phyloP scores from a whole-genome alignment of 2,113 vertebrate species.

The Lota lota region DNA sequence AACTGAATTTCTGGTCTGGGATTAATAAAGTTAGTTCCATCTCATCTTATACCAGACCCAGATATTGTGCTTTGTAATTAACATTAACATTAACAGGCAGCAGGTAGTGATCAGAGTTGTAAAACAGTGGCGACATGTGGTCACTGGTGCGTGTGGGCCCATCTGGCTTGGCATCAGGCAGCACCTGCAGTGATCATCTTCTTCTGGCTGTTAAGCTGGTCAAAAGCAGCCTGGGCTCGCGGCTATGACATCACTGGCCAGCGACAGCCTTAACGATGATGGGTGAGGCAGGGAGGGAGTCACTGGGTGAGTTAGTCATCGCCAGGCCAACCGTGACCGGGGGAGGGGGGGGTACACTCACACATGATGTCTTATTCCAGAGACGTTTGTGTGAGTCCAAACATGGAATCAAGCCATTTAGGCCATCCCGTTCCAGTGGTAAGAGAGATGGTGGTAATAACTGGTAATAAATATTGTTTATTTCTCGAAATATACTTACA shows the following conservation, averaged over 20 bases:
- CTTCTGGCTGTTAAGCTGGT: not conserved
- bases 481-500: no score
- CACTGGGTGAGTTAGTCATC: slow-evolving; percentile 12
- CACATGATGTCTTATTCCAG: slow-evolving; percentile 2
- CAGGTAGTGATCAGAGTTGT: not conserved
- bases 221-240: not conserved
- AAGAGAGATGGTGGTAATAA: no score
- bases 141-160: no score
- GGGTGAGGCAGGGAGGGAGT: slow-evolving; percentile 1
- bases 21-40: no score
- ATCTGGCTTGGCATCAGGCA: not conserved
- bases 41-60: not conserved
- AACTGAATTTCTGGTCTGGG: not conserved
- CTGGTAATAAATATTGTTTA: no score
- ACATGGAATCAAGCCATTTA: not conserved
- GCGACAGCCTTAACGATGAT: not conserved
- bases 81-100: not conserved
- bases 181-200: slow-evolving; percentile 3
- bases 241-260: slow-evolving; percentile 23
- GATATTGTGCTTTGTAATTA: not conserved
- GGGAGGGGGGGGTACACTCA: not conserved
- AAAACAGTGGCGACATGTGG: no score
- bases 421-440: no score
- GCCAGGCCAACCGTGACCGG: slow-evolving; percentile 8
- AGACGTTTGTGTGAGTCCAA: no score